These are phyloP conservation scores for Gobiocypris rarus DNA, from an alignment of 2,113 vertebrate species.

Conservation along the genomic window DNA sequence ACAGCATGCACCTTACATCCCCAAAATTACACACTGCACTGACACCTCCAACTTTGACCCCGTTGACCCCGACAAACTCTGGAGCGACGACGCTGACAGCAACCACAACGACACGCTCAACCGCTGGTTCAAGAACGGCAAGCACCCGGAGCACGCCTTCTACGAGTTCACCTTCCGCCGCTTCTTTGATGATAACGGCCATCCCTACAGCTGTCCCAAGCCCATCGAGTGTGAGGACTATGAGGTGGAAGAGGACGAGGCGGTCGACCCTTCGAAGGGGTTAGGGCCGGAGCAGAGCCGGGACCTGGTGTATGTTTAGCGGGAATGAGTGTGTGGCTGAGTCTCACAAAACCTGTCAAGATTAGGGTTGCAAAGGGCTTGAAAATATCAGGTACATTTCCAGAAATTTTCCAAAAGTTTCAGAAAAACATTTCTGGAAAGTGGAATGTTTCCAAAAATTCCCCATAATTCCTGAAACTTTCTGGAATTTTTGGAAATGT, in stretches of 20 bases:
- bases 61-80: conserved; percentile 95
- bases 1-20: conserved; percentile 89
- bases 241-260: conserved; percentile 75
- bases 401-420: no score
- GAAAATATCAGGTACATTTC: no score
- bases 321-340: no score
- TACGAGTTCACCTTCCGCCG: conserved; percentile 98
- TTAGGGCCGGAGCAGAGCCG: conserved; percentile 78
- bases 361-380: no score
- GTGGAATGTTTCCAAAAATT: no score
- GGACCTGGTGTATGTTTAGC: conserved; percentile 93
- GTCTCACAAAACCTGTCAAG: no score
- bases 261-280: conserved; percentile 69
- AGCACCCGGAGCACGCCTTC: conserved; percentile 97
- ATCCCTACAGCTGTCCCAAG: conserved; percentile 97
- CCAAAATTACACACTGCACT: conserved; percentile 93
- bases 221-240: conserved; percentile 90
- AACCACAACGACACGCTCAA: conserved; percentile 90
- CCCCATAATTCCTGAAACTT: no score
- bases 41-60: conserved; percentile 98
- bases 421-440: no score
- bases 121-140: conserved; percentile 94
- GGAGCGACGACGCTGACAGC: conserved; percentile 87
- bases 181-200: conserved; percentile 98
- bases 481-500: no score